Conservation (phyloP, 2,113 vertebrate species). For the Leucopsar rothschildi region DNA sequence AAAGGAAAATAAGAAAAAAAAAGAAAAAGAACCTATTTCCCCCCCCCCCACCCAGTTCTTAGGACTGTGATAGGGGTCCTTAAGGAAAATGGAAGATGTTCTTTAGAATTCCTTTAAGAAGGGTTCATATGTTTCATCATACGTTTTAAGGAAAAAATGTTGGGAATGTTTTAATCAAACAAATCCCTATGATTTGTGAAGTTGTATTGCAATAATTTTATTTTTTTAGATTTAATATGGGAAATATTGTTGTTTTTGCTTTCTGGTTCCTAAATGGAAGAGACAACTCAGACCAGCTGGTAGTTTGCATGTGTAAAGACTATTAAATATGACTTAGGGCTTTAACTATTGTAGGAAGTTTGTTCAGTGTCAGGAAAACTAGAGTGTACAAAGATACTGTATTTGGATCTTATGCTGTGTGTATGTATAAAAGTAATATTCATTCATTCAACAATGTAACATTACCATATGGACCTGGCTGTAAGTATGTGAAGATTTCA, state of each 20-base stretch:
- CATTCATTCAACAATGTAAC: background rate
- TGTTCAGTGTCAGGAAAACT: background rate
- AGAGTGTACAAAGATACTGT: background rate
- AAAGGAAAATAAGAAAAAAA: background rate
- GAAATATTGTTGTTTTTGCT: background rate
- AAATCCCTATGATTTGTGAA: background rate
- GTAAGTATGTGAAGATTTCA: background rate
- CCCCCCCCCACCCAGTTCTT: background rate
- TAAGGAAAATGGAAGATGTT: background rate
- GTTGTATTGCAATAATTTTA: background rate
- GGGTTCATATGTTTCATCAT: background rate
- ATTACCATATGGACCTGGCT: background rate
- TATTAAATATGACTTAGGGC: background rate
- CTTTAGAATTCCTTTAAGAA: background rate
- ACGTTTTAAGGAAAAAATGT: background rate
- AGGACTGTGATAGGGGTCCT: background rate
- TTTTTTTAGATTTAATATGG: background rate
- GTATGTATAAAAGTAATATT: background rate
- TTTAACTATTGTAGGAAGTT: background rate
- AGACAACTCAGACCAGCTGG: background rate
- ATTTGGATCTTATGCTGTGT: background rate
- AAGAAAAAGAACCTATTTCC: too few species aligned
- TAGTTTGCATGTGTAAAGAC: background rate
- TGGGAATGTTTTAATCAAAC: background rate
- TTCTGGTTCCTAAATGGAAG: background rate